Evolutionary conservation across 2,797 vertebrate species (phyloP).

Genomic region (Iguana delicatissima): DNA sequence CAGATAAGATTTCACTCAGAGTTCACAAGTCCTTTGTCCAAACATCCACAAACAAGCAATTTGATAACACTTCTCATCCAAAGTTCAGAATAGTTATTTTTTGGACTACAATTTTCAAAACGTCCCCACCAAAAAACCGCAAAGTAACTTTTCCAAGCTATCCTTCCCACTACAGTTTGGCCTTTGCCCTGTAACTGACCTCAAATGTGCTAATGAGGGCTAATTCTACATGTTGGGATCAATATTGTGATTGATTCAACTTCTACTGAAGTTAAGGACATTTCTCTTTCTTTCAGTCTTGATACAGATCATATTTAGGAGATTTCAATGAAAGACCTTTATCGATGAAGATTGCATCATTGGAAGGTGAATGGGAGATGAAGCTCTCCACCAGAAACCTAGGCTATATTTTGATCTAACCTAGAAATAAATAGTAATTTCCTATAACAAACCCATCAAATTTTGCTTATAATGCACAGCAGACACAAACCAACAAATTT

Average conservation of each 20-base stretch:
- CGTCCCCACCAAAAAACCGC: not conserved
- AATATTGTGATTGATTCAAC: not conserved
- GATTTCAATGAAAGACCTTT: constrained; percentile 44
- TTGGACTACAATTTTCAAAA: not conserved
- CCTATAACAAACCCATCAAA: not conserved
- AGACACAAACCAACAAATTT: not conserved
- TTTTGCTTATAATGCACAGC: not conserved
- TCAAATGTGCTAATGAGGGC: constrained; percentile 8
- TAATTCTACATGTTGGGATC: not conserved
- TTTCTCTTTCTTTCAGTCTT: not conserved
- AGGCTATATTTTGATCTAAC: not conserved
- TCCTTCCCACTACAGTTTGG: not conserved
- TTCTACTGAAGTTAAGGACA: not conserved
- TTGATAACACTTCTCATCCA: no score
- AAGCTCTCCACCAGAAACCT: not conserved
- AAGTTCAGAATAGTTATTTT: not conserved
- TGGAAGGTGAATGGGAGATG: not conserved
- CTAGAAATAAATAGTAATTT: not conserved
- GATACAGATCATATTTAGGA: not conserved
- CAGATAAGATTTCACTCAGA: not conserved
- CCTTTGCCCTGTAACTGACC: not conserved
- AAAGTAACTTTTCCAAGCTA: not conserved
- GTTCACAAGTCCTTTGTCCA: no score
- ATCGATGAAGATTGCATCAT: constrained; percentile 15
- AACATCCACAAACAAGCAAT: no score